Evolutionary conservation across 2,888 invertebrate genomes (phyloP), one percentile per base, ranked within the genome.

Genomic region (Thumatha senex): DNA sequence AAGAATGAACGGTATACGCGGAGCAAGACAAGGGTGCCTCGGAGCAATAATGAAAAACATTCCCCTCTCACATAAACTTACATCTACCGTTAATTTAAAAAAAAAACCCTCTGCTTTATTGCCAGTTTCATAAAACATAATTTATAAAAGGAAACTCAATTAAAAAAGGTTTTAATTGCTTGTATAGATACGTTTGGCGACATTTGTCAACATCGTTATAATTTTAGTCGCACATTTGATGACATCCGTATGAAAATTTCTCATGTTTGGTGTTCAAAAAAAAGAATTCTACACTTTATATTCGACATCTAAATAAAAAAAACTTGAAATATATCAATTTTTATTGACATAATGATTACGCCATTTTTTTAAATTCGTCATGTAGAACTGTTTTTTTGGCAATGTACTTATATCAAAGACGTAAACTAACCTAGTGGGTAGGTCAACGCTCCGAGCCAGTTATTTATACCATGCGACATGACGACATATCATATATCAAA

Each of bases 41-140:
- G 58, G 58, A 54, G 53, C 57, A 62, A 73, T 83, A 86, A 86
- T 86, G 83, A 85, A 82, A 86, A 80, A 73, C 74, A 73, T 72
- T 70, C 78, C 78, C 78, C 76, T 61, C 55, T 63, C 40, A 54
- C 57, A 70, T 72, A 73, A 78, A 75, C 63, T 76, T 78, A 73
- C 76, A 78, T 70, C 73, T 71, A 59, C 54, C 54, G 61, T 68
- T 67, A 61, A 70, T 72, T 72, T 66, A 62, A 70, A 72, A 74
- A 70, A 68, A 72, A 5, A 24, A 24, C 18, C 18, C 18, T 24
- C 18, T 24, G 18, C 5, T 24, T 4, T 24, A 24, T 5, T 24
- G 5, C 8, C 42, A 15, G 2, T 0, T 33, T 15, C 33, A 2
- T 34, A 34, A 12, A 39, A n/a, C 15, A 18, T 39, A 39, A 24